Conservation (phyloP, 2,797 vertebrate species). For the Harpagifer antarcticus region DNA sequence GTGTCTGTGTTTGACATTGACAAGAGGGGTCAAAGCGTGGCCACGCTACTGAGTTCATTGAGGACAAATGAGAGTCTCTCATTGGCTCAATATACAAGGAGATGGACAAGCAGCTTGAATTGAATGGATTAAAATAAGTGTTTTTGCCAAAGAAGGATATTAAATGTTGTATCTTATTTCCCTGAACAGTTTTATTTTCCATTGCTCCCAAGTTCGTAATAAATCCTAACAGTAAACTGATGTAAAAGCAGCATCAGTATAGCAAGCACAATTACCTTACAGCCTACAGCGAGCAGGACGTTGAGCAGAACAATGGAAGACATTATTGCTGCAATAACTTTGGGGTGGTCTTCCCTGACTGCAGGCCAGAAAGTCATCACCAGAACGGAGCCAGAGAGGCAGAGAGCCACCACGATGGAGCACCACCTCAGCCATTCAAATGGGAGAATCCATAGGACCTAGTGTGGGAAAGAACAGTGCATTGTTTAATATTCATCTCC, state of each 20-base stretch:
- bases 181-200: slow-evolving; percentile 42
- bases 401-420: slow-evolving; percentile 89
- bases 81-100: slow-evolving; percentile 49
- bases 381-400: slow-evolving; percentile 93
- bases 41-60: slow-evolving; percentile 39
- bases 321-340: slow-evolving; percentile 86
- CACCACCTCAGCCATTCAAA: slow-evolving; percentile 90
- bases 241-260: not conserved
- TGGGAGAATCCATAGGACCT: slow-evolving; percentile 94
- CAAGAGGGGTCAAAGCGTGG: slow-evolving; percentile 49
- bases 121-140: slow-evolving; percentile 37
- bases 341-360: slow-evolving; percentile 91
- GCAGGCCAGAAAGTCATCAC: slow-evolving; percentile 96
- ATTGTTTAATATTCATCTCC: not conserved
- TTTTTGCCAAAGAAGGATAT: slow-evolving; percentile 39
- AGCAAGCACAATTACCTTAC: slow-evolving; percentile 86
- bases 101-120: slow-evolving; percentile 21
- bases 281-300: slow-evolving; percentile 91
- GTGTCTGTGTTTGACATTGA: slow-evolving; percentile 39
- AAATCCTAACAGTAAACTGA: slow-evolving; percentile 9
- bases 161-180: slow-evolving; percentile 46
- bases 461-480: slow-evolving; percentile 13
- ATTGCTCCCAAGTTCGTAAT: slow-evolving; percentile 27
- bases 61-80: slow-evolving; percentile 47
- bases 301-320: slow-evolving; percentile 88